Evolutionary conservation across 53 echinoderm and acorn worm genomes (phyloP), one percentile per base, ranked within the genome.

Genomic region (Paracentrotus lividus): DNA sequence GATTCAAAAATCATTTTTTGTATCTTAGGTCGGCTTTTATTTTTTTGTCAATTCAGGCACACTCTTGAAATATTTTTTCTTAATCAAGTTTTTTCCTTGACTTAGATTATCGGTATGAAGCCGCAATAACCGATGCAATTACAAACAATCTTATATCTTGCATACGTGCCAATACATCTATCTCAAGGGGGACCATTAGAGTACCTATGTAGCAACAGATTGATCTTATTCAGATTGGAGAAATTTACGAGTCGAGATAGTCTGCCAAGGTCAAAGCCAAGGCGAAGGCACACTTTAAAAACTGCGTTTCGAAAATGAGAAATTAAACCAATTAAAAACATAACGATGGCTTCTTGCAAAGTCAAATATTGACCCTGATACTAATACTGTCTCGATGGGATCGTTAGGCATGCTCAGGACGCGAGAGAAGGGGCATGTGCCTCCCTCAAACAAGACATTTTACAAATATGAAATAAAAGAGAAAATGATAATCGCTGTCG

Each of bases 231-330:
- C 8, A 47, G 81, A 81, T 81, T 81, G 81, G 47, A n/a, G 36
- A 52, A 86, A 86, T 56, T 56, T 86, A 86, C 86, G 86, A 86
- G 33, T 31, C 32, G 20, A 86, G 36, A 56, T 86, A 31, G 31
- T 2, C 8, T 31, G 6, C 53, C 86, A 86, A 53, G 81, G 81
- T 81, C 81, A 81, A 47, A 81, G 49, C 44, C 81, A 81, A 81
- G 81, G 47, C 38, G 47, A 56, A 34, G 86, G 56, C 56, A 56
- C 86, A 86, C 86, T n/a, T 86, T 86, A 54, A 86, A 86, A 86
- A 86, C 56, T 86, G 86, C n/a, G 86, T 86, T 86, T 86, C 86
- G 86, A 86, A 86, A 86, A 86, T 81, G 86, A 86, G 54, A 86
- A 56, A 86, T 86, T 86, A 86, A 86, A 86, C 86, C 86, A 86